Evolutionary conservation across 1,140 invertebrate species (phyloP).

Genomic region (Drosophila repletoides): DNA sequence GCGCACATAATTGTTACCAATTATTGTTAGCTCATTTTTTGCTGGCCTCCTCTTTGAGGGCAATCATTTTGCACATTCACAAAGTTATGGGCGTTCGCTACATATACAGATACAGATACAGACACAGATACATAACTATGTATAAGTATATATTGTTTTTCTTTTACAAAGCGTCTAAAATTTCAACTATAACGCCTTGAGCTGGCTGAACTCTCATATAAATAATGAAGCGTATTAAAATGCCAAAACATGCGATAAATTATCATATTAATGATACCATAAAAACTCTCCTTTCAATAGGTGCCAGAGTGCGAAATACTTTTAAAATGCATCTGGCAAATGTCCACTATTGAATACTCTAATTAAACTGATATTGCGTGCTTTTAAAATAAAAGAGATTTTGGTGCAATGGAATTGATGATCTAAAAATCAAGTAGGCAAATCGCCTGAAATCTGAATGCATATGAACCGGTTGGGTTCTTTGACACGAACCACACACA

Average conservation of each 20-base stretch:
- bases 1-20: slow-evolving; percentile 71
- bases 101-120: background rate
- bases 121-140: background rate
- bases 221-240: slow-evolving; percentile 1
- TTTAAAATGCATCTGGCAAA: too few species aligned
- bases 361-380: too few species aligned
- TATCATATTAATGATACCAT: slow-evolving; percentile 7
- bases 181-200: background rate
- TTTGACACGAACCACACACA: too few species aligned
- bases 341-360: too few species aligned
- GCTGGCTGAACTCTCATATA: background rate
- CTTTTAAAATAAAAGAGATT: too few species aligned
- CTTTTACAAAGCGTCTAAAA: too few species aligned
- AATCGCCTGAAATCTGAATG: too few species aligned
- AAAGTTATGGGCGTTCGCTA: slow-evolving; percentile 14
- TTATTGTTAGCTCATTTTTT: slow-evolving; percentile 73
- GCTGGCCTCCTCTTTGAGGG: slow-evolving; percentile 17
- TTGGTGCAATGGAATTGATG: too few species aligned
- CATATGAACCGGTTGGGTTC: too few species aligned
- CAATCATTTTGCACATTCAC: slow-evolving; percentile 27
- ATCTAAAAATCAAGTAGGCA: too few species aligned
- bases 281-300: background rate
- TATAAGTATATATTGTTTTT: too few species aligned
- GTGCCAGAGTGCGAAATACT: too few species aligned
- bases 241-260: background rate